Evolutionary conservation across 2,888 invertebrate species (phyloP).

Genomic region (Trachelus iudaicus): DNA sequence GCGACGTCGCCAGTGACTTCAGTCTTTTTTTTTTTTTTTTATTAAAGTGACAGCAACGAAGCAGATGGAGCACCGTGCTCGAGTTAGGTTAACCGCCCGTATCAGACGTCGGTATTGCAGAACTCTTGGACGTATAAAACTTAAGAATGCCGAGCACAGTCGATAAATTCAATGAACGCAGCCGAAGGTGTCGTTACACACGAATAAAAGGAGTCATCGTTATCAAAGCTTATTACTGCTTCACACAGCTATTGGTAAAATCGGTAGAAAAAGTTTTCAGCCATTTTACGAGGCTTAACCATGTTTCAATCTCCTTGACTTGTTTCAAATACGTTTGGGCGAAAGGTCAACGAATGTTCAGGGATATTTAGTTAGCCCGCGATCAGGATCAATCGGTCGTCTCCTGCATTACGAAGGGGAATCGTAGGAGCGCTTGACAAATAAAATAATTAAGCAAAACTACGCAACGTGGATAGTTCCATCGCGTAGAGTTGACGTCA

Average conservation of each 20-base stretch:
- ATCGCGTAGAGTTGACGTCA: constrained; percentile 34
- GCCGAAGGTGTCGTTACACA: not conserved
- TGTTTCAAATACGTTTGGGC: not conserved
- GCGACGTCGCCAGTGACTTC: too few relatives aligned
- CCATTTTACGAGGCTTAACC: not conserved
- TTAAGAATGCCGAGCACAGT: not conserved
- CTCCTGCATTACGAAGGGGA: not conserved
- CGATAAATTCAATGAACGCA: not conserved
- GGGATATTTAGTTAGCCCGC: too few relatives aligned
- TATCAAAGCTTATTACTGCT: not conserved
- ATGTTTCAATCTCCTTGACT: not conserved
- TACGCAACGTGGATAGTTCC: constrained; percentile 33
- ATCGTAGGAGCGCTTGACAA: not conserved
- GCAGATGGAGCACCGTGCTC: not conserved
- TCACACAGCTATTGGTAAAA: not conserved
- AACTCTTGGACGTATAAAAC: too few relatives aligned
- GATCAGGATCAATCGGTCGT: not conserved
- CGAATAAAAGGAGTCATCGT: not conserved
- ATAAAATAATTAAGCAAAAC: constrained; percentile 37
- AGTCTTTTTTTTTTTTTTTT: too few relatives aligned
- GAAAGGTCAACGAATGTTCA: too few relatives aligned
- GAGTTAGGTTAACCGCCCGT: not conserved
- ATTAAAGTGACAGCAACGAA: too few relatives aligned
- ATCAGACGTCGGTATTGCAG: not conserved
- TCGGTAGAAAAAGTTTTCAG: not conserved